phyloP scores from a whole-genome alignment of 23 tunicate species.

The Trididemnum clinides region DNA sequence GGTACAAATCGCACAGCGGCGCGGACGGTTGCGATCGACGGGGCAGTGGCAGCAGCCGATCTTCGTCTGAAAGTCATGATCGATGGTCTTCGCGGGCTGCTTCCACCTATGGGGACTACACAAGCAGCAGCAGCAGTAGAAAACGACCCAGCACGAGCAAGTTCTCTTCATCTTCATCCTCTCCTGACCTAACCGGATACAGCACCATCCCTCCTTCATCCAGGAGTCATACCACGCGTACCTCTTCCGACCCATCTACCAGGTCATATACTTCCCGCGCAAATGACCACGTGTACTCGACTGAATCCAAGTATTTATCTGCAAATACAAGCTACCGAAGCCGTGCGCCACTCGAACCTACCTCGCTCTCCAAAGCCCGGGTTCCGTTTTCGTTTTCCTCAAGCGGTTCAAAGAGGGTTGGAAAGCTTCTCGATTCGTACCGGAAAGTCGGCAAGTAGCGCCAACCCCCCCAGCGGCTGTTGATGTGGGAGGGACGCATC shows the following conservation, averaged over 20 bases:
- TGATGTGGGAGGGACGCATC: too few relatives aligned
- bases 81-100: not conserved
- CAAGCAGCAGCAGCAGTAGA: not conserved
- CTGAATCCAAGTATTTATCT: not conserved
- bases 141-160: conserved; percentile 2
- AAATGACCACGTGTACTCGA: not conserved
- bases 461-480: not conserved
- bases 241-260: not conserved
- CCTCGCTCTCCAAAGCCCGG: conserved; percentile 10
- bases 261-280: not conserved
- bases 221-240: not conserved
- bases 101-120: not conserved
- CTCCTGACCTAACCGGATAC: conserved; percentile 1
- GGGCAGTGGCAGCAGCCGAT: not conserved
- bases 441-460: too few relatives aligned
- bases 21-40: conserved; percentile 17
- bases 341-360: conserved; percentile 38
- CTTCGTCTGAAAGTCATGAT: not conserved
- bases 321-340: conserved; percentile 3
- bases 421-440: conserved; percentile 43
- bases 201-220: conserved; percentile 29
- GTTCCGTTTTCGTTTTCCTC: conserved; percentile 39
- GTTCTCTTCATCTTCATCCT: conserved; percentile 19
- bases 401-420: conserved; percentile 52
- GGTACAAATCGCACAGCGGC: not conserved